Evolutionary conservation across 2,113 vertebrate species (phyloP), one percentile per base, ranked within the genome.

Genomic region (Smithornis capensis): DNA sequence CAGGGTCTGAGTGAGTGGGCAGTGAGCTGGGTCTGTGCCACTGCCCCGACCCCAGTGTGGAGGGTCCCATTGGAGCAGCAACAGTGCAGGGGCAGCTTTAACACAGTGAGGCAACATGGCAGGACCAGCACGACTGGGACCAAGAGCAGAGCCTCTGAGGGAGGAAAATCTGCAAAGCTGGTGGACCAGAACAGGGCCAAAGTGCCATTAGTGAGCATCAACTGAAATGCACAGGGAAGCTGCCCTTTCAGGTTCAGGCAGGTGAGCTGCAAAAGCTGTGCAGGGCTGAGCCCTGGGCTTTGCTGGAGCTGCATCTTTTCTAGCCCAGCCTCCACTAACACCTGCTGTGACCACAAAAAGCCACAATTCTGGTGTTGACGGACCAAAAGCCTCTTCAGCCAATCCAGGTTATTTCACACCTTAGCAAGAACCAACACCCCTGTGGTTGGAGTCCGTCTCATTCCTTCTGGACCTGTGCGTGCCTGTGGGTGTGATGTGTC

Each of bases 31-130:
- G 35, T 56, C 22, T 15, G 33, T 25, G 14, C 42, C 19, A 4
- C 0, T 0, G 50, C 65, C 37, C 33, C 3, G 1, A 6, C 14
- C 21, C 35, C 35, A 27, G n/a, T 2, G 6, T 2, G 57, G 27
- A 12, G 22, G 52, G 9, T 77, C 33, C 87, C 1, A 0, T 29
- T 25, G n/a, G n/a, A 40, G 64, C 42, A 18, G 23, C 25, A 22
- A 9, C 0, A 0, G 37, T 25, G 35, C 2, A 0, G 38, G 19
- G 13, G 40, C 40, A 40, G 40, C 40, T 40, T 40, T 13, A 40
- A 13, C 40, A 40, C 9, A 40, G 40, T 40, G 40, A 13, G 18
- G 22, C 1, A 5, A 17, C 40, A 44, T 0, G 3, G 44, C 18
- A 53, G 60, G 53, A 68, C 53, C 40, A 15, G 38, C 2, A 0